Evolutionary conservation across 2,113 vertebrate species (phyloP).

Genomic region (Carollia perspicillata): DNA sequence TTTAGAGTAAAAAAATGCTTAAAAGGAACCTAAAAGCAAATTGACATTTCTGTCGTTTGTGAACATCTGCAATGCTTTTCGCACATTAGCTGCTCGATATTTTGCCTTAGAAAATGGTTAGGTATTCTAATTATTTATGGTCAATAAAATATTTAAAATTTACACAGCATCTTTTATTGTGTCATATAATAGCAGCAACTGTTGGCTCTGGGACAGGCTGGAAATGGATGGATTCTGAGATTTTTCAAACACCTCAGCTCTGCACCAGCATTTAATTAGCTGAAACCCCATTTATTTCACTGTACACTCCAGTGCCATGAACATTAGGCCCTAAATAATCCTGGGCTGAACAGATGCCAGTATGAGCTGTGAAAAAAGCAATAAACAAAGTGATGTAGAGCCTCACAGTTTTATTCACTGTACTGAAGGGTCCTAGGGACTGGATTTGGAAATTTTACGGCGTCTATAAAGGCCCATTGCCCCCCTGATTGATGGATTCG

Average conservation of each 20-base stretch:
- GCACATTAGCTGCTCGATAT: neutral
- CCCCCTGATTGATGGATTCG: neutral
- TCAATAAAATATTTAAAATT: slow-evolving; percentile 67
- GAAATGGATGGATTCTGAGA: slow-evolving; percentile 52
- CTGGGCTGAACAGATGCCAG: slow-evolving; percentile 51
- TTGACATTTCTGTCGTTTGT: slow-evolving; percentile 39
- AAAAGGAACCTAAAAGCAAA: slow-evolving; percentile 78
- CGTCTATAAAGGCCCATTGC: neutral
- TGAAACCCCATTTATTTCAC: slow-evolving; percentile 29
- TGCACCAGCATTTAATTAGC: slow-evolving; percentile 14
- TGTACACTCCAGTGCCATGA: neutral
- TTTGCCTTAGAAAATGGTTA: slow-evolving; percentile 25
- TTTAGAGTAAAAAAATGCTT: slow-evolving; percentile 75
- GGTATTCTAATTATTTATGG: slow-evolving; percentile 65
- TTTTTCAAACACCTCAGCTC: slow-evolving; percentile 41
- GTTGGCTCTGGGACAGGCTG: neutral
- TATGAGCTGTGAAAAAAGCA: slow-evolving; percentile 33
- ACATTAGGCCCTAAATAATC: slow-evolving; percentile 47
- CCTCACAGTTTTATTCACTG: slow-evolving; percentile 26
- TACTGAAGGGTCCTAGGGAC: neutral
- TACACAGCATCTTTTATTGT: slow-evolving; percentile 52
- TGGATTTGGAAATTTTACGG: slow-evolving; percentile 14
- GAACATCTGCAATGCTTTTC: slow-evolving; percentile 55
- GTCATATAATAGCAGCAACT: slow-evolving; percentile 10
- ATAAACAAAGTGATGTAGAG: slow-evolving; percentile 32